Evolutionary conservation across 2,113 vertebrate species (phyloP), one percentile per base, ranked within the genome.

Genomic region (Falcunculus frontatus): DNA sequence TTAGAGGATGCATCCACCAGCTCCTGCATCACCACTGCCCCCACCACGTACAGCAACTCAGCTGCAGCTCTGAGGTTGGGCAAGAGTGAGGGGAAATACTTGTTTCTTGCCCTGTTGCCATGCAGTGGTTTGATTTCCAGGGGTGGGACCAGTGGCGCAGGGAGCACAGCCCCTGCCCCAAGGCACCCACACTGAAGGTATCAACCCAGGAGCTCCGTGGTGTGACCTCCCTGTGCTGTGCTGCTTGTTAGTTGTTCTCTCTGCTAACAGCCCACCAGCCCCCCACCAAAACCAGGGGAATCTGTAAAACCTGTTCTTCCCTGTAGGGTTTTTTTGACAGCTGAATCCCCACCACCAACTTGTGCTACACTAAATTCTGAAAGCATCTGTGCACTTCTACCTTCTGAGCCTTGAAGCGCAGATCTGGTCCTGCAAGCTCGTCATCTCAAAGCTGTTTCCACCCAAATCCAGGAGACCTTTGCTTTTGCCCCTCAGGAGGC

Each of bases 1-100:
- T 90, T 62, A 87, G 92, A 84, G 76, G 64, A 89, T 73, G 41
- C 68, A 50, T 55, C 81, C 53, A 46, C 41, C 87, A 86, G 82
- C 79, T 80, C 72, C 90, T 70, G 75, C 73, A 50, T 35, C 62
- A 50, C 44, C 44, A 68, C 0, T 59, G 74, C 84, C 64, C 64
- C 53, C 53, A 68, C n/a, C 39, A n/a, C 1, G 1, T 50, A 49
- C 50, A 70, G 85, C 56, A 77, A 42, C 0, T 2, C 42, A 65
- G 75, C 90, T 83, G 42, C 41, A 76, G 25, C 37, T 69, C 78
- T 44, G 82, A 90, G 78, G 37, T 0, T 19, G 78, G 32, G 37
- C 46, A 39, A 7, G 11, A 91, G 11, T 50, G 18, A 42, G 19
- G 59, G 29, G 46, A 80, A 87, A 13, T 46, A 79, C 2, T 29